phyloP scores from a whole-genome alignment of 2,888 invertebrate genomes.

The Lochmaea capreae region DNA sequence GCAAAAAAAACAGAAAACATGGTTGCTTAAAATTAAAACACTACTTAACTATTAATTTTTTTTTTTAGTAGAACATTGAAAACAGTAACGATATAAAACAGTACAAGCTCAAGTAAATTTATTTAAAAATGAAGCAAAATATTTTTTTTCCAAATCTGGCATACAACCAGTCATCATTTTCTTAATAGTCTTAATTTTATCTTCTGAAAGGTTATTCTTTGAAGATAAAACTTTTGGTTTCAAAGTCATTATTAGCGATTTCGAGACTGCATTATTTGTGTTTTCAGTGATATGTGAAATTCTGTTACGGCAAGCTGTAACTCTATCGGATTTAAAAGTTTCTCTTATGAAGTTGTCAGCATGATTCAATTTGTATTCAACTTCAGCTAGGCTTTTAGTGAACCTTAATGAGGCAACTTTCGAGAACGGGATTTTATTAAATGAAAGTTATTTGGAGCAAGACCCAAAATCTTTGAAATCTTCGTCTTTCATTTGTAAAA shows the following conservation, averaged over 20 bases:
- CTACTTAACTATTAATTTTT: too few species aligned
- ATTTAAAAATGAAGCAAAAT: constrained; percentile 17
- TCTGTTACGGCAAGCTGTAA: constrained; percentile 20
- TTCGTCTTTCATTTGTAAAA: constrained; percentile 39
- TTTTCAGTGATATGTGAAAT: constrained; percentile 15
- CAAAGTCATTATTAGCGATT: too few species aligned
- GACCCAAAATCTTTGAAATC: constrained; percentile 40
- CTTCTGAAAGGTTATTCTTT: constrained; percentile 20
- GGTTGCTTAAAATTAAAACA: too few species aligned
- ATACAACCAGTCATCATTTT: constrained; percentile 30
- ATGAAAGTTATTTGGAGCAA: constrained; percentile 29
- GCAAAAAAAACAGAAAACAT: too few species aligned
- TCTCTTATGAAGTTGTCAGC: constrained; percentile 16
- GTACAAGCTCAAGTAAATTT: constrained; percentile 2
- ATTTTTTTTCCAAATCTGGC: constrained; percentile 20
- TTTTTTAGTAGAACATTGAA: too few species aligned
- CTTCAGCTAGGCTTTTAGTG: constrained; percentile 22
- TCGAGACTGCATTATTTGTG: constrained; percentile 10
- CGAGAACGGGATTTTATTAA: constrained; percentile 30
- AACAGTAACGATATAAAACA: not conserved
- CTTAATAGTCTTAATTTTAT: constrained; percentile 21
- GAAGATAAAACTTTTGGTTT: constrained; percentile 1
- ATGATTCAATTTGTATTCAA: constrained; percentile 15
- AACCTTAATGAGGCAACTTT: constrained; percentile 34
- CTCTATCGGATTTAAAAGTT: constrained; percentile 20